Percentiles rank a stretch among this genome's conserved stretches.
These are phyloP conservation scores for Trematomus bernacchii DNA, from an alignment of 2,797 vertebrate genomes.

Conservation along the genomic window DNA sequence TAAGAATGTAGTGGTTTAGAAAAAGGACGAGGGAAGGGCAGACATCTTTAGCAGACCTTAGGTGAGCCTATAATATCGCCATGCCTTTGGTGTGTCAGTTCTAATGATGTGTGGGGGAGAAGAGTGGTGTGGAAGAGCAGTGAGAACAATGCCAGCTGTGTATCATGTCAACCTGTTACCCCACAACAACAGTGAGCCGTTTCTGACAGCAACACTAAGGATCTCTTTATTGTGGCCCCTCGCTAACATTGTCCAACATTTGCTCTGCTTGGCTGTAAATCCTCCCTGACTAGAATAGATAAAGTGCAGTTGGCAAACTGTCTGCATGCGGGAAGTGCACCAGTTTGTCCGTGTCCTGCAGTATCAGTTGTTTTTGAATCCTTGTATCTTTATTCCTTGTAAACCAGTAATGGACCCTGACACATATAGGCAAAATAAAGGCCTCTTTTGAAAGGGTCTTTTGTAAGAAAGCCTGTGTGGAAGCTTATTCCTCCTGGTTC, in stretches of 20 bases:
- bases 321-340: conserved; percentile 46
- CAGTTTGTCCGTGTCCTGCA: conserved; percentile 51
- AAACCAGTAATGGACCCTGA: conserved; percentile 72
- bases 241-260: conserved; percentile 71
- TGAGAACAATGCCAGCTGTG: conserved; percentile 85
- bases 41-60: conserved; percentile 73
- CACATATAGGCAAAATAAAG: conserved; percentile 73
- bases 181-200: conserved; percentile 62
- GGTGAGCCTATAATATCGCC: conserved; percentile 72
- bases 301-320: conserved; percentile 51
- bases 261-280: conserved; percentile 67
- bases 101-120: conserved; percentile 72
- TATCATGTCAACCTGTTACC: conserved; percentile 77
- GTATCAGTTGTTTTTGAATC: conserved; percentile 65
- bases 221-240: conserved; percentile 75
- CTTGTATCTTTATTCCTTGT: conserved; percentile 59
- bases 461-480: conserved; percentile 78
- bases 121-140: conserved; percentile 48
- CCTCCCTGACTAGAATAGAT: conserved; percentile 64
- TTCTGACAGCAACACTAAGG: conserved; percentile 67
- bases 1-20: conserved; percentile 66
- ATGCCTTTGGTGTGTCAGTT: conserved; percentile 72
- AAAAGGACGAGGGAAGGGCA: conserved; percentile 66
- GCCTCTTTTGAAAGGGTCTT: conserved; percentile 72
- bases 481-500: conserved; percentile 81